These are phyloP conservation scores for Calephelis perditalis DNA, from an alignment of 2,888 invertebrate genomes.

Conservation along the genomic window DNA sequence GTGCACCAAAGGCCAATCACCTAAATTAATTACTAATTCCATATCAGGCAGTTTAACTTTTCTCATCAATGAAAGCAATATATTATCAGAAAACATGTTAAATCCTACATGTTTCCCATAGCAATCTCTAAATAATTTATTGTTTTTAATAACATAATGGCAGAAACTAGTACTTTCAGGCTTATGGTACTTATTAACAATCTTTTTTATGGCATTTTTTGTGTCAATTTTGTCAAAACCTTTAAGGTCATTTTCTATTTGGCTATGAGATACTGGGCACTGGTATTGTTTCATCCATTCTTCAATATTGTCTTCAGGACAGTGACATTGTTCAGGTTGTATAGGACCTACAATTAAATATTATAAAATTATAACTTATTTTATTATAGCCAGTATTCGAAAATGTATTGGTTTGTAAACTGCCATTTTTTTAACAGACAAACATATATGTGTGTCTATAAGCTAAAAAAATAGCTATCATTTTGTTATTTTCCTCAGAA, in stretches of 20 bases:
- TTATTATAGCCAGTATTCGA: too few relatives aligned
- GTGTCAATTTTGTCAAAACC: conserved; percentile 85
- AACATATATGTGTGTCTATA: too few relatives aligned
- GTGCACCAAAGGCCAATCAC: conserved; percentile 94
- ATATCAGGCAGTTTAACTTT: conserved; percentile 90
- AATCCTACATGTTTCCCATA: conserved; percentile 97
- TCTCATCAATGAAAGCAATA: conserved; percentile 87
- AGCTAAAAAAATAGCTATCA: too few relatives aligned
- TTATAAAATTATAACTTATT: too few relatives aligned
- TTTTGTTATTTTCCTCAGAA: too few relatives aligned
- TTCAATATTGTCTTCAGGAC: conserved; percentile 81
- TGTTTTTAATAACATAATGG: conserved; percentile 91
- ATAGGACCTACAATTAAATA: conserved; percentile 76
- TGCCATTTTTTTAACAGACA: too few relatives aligned
- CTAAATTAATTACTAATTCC: conserved; percentile 94
- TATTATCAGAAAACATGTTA: conserved; percentile 95
- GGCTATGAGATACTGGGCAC: conserved; percentile 80
- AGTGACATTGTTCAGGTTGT: conserved; percentile 90
- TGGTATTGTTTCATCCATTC: conserved; percentile 83
- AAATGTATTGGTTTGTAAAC: too few relatives aligned
- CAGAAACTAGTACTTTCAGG: conserved; percentile 92
- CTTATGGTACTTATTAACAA: conserved; percentile 84
- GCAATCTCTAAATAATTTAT: conserved; percentile 90
- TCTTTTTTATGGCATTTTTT: conserved; percentile 78
- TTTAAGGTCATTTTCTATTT: conserved; percentile 85